Conservation (phyloP, 2,888 invertebrate genomes). For the Gymnocheta viridis region DNA sequence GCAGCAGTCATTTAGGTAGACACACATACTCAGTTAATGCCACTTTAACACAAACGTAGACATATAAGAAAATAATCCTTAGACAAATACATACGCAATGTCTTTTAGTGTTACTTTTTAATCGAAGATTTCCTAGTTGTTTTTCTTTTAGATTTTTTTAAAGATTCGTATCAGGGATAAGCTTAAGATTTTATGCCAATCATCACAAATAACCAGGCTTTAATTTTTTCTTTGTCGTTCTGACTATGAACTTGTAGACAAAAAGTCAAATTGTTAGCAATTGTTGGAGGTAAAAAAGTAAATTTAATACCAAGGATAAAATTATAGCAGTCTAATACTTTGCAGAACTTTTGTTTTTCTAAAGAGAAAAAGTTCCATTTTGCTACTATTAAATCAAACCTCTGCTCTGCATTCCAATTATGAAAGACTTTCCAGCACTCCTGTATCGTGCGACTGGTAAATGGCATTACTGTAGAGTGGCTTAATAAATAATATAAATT, state of each 20-base stretch:
- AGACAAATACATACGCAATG: constrained; percentile 46
- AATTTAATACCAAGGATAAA: neutral
- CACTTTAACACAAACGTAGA: constrained; percentile 27
- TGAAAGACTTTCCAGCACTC: too few species aligned
- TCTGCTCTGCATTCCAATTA: too few species aligned
- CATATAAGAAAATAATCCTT: constrained; percentile 58
- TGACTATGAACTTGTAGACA: neutral
- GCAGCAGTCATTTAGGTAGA: constrained; percentile 14
- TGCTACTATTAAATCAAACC: too few species aligned
- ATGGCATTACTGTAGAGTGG: too few species aligned
- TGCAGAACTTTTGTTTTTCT: too few species aligned
- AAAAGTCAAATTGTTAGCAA: constrained; percentile 4
- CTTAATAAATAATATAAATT: too few species aligned
- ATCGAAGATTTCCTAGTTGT: constrained; percentile 3
- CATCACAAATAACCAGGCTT: constrained; percentile 58
- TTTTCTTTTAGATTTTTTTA: neutral
- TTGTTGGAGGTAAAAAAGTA: neutral
- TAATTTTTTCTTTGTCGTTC: neutral
- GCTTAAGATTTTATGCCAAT: constrained; percentile 60
- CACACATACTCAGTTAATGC: neutral
- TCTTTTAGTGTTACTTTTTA: constrained; percentile 25
- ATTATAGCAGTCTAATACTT: neutral
- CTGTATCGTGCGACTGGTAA: too few species aligned
- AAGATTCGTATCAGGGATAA: constrained; percentile 39
- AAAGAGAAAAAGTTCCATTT: too few species aligned